These are phyloP conservation scores for Esperia sulphurella DNA, from an alignment of 2,888 invertebrate species.

Conservation along the genomic window DNA sequence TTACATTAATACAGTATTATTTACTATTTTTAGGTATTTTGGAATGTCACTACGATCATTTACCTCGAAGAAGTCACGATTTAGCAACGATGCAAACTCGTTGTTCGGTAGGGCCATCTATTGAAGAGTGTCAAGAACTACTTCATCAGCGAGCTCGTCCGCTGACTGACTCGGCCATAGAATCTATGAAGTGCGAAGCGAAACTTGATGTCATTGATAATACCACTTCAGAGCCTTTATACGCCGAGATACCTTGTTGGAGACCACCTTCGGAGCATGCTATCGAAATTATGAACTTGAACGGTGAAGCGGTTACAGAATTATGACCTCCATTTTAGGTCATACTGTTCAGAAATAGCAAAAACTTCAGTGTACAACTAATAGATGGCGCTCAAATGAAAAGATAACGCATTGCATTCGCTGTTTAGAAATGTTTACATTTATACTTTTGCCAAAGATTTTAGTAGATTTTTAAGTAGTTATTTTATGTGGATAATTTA, in stretches of 20 bases:
- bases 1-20: background rate
- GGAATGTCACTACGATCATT: slow-evolving; percentile 83
- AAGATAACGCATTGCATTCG: no score
- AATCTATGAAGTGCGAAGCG: slow-evolving; percentile 68
- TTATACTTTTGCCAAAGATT: background rate
- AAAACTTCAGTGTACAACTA: background rate
- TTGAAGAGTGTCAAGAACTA: slow-evolving; percentile 41
- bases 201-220: slow-evolving; percentile 59
- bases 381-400: background rate
- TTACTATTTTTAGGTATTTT: slow-evolving; percentile 56
- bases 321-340: slow-evolving; percentile 51
- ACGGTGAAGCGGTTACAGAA: slow-evolving; percentile 73
- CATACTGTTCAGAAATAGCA: no score
- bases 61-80: slow-evolving; percentile 63
- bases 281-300: slow-evolving; percentile 60
- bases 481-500: background rate
- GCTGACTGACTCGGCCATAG: slow-evolving; percentile 61
- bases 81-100: slow-evolving; percentile 42
- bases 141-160: slow-evolving; percentile 41
- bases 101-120: slow-evolving; percentile 57
- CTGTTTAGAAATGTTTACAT: background rate
- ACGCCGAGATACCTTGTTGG: slow-evolving; percentile 83
- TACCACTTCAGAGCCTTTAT: slow-evolving; percentile 79
- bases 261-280: slow-evolving; percentile 70
- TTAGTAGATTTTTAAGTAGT: no score